These are phyloP conservation scores for Calameuta pallipes DNA, from an alignment of 2,888 invertebrate species.

Conservation along the genomic window DNA sequence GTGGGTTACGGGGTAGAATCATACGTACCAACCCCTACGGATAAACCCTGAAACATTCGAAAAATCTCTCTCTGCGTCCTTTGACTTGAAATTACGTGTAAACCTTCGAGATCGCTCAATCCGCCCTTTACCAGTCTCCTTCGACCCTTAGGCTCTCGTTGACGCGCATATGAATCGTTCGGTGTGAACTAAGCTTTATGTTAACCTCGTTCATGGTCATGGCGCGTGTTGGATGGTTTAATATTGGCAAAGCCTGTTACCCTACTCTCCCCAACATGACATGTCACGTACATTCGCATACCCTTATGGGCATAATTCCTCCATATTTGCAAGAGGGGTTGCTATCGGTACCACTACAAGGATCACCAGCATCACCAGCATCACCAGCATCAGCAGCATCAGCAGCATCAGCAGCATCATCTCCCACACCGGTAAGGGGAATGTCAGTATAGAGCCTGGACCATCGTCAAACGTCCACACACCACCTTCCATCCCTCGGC, in stretches of 20 bases:
- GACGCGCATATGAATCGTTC: too few relatives aligned
- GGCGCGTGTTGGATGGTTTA: conserved; percentile 41
- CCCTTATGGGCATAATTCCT: conserved; percentile 47
- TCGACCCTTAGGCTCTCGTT: too few relatives aligned
- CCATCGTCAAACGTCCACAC: too few relatives aligned
- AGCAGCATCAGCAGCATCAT: too few relatives aligned
- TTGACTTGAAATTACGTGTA: background rate
- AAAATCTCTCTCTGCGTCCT: background rate
- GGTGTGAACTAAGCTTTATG: too few relatives aligned
- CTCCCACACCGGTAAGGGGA: too few relatives aligned
- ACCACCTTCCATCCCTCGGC: background rate
- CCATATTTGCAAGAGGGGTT: conserved; percentile 39
- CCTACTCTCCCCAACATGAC: conserved; percentile 33
- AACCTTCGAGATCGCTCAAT: background rate
- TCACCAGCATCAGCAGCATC: too few relatives aligned
- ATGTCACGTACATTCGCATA: conserved; percentile 52
- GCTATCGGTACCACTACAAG: conserved; percentile 17
- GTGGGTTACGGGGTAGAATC: conserved; percentile 41
- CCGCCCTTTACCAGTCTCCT: too few relatives aligned
- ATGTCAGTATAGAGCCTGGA: too few relatives aligned
- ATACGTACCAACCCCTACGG: background rate
- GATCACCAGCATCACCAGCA: background rate
- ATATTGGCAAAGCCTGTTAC: conserved; percentile 43
- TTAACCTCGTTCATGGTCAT: background rate
- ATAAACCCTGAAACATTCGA: background rate